Conservation (phyloP, 2,113 vertebrate genomes). For the Siniperca chuatsi region DNA sequence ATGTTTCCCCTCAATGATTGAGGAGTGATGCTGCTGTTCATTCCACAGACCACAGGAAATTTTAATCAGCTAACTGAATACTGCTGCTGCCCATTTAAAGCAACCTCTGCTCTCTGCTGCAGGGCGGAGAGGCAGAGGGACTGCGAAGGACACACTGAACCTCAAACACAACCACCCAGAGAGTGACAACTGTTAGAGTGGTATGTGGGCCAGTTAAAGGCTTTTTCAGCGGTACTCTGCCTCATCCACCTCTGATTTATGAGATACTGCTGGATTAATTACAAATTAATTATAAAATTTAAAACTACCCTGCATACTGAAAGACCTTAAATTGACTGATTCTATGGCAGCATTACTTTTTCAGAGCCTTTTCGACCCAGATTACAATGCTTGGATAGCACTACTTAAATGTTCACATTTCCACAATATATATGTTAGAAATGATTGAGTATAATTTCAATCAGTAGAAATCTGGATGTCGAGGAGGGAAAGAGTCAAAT, state of each 20-base stretch:
- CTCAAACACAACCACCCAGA: conserved; percentile 4
- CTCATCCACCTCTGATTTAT: neutral
- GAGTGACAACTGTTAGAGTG: neutral
- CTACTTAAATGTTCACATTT: too few species aligned
- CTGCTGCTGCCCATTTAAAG: conserved; percentile 23
- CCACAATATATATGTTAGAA: too few species aligned
- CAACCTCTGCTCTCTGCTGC: conserved; percentile 14
- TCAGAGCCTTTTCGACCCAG: neutral
- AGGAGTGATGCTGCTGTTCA: conserved; percentile 6
- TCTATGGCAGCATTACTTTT: neutral
- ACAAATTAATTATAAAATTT: neutral
- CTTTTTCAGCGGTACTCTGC: too few species aligned
- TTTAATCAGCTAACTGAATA: conserved; percentile 10
- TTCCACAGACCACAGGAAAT: conserved; percentile 24
- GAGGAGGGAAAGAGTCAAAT: too few species aligned
- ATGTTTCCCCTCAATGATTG: neutral
- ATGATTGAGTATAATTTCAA: neutral
- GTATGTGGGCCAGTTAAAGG: neutral
- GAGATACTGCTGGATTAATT: neutral
- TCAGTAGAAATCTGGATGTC: too few species aligned
- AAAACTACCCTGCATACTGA: too few species aligned
- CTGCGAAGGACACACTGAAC: neutral
- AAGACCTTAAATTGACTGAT: neutral
- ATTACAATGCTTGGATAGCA: neutral
- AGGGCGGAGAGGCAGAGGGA: neutral